These are phyloP conservation scores for Chironomus striatipennis DNA, from an alignment of 1,140 invertebrate species.

Conservation along the genomic window DNA sequence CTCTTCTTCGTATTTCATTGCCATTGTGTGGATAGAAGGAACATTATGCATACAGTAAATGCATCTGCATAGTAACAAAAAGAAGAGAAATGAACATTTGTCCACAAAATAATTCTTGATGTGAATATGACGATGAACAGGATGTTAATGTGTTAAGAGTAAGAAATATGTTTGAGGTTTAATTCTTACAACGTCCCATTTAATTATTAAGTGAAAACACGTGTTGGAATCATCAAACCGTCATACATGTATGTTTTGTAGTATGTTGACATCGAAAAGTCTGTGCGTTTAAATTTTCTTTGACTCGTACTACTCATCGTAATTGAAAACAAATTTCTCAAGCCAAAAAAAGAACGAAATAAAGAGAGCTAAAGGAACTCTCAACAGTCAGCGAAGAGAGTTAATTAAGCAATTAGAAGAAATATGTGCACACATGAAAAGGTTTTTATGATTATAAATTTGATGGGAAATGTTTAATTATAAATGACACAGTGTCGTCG, in stretches of 20 bases:
- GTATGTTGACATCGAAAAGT: neutral
- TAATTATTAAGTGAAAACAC: conserved; percentile 13
- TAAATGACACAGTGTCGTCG: neutral
- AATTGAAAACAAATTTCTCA: conserved; percentile 19
- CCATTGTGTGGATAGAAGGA: neutral
- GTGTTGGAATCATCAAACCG: neutral
- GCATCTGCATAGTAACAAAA: neutral
- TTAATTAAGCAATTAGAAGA: conserved; percentile 23
- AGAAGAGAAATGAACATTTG: neutral
- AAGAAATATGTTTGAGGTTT: neutral
- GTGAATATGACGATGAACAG: neutral
- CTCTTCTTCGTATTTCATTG: neutral
- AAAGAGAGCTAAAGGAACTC: neutral
- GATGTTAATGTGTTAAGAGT: neutral
- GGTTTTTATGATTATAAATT: neutral
- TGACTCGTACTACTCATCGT: neutral
- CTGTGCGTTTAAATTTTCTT: neutral
- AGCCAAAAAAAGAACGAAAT: too few relatives aligned
- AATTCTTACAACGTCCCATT: neutral
- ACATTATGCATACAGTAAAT: neutral
- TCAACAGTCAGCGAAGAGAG: neutral
- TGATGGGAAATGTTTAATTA: conserved; percentile 16
- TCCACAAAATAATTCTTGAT: neutral
- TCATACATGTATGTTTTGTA: neutral
- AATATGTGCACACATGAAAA: conserved; percentile 15